A percentile compares a stretch with the other conserved stretches of the same genome.
phyloP scores from a whole-genome alignment of 2,113 vertebrate species.

The Phylloscopus trochilus region DNA sequence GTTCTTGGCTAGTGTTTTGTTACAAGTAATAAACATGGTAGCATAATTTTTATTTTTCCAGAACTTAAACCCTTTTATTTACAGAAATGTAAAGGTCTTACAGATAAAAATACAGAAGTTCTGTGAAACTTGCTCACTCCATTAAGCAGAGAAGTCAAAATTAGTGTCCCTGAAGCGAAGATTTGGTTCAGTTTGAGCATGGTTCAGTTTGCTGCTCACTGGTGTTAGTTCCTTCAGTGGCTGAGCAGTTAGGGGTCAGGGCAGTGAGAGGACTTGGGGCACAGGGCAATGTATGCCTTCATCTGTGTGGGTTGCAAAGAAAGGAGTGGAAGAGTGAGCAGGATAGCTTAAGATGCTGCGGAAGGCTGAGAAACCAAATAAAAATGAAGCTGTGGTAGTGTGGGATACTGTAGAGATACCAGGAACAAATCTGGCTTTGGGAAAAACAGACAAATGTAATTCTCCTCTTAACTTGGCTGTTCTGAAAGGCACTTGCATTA shows the following conservation, averaged over 20 bases:
- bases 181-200: background rate
- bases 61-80: background rate
- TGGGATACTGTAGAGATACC: background rate
- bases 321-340: background rate
- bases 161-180: accelerated
- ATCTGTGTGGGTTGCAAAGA: background rate
- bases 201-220: background rate
- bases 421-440: background rate
- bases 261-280: accelerated
- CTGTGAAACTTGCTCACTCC: background rate
- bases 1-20: background rate
- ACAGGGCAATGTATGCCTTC: accelerated
- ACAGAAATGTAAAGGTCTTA: background rate
- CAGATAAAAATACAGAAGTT: background rate
- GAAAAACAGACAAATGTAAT: background rate
- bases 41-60: background rate
- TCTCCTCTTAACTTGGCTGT: background rate
- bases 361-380: background rate
- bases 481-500: background rate
- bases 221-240: background rate
- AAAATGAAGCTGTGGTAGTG: background rate
- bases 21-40: background rate
- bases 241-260: background rate
- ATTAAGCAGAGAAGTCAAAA: background rate
- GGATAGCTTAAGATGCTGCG: background rate